Base-by-base conservation (phyloP, 30 jellyfish, hydroid and myxozoan genomes). In the Cassiopea xamachana region DNA sequence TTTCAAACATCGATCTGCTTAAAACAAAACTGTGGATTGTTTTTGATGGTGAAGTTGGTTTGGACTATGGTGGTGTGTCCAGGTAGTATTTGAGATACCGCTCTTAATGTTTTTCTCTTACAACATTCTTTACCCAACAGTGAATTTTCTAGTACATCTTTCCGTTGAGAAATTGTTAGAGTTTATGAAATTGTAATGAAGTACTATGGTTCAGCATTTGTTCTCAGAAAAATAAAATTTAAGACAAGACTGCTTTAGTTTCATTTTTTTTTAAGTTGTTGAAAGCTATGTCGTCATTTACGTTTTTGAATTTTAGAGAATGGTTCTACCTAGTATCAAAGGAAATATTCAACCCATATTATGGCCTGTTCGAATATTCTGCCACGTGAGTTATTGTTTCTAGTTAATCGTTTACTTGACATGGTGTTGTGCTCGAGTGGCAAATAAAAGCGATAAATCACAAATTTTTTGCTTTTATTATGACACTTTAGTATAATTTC, bases 11-110 rank as follows among this genome's bases (percentile, higher is more conserved):
- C 0, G 99, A 96, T 60, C 64, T 90, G 67, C 89, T 96, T 17
- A 92, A 92, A 76, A 88, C 99, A 7, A 96, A 96, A 73, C 67
- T 96, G 43, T 96, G 99, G 99, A 93, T 96, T 60, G 99, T 96
- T 6, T 97, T 97, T 84, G 99, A 97, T 89, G 98, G 98, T 46
- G 99, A 97, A 83, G 91, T 90, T 70, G 99, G 99, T 17, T 81
- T 97, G 51, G 99, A 97, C 83, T 97, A 97, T 87, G 99, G 99
- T 60, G 99, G 99, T 46, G 98, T 97, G 12, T 84, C 99, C 39
- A 93, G 99, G 99, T 96, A 70, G 67, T n/a, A 1, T 73, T 19
- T 13, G 64, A 51, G 9, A n/a, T n/a, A n/a, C n/a, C n/a, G n/a
- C n/a, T n/a, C n/a, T n/a, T n/a, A n/a, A n/a, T n/a, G n/a, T n/a